phyloP scores from a whole-genome alignment of 2,888 invertebrate species.

The Odontocolon sp. region DNA sequence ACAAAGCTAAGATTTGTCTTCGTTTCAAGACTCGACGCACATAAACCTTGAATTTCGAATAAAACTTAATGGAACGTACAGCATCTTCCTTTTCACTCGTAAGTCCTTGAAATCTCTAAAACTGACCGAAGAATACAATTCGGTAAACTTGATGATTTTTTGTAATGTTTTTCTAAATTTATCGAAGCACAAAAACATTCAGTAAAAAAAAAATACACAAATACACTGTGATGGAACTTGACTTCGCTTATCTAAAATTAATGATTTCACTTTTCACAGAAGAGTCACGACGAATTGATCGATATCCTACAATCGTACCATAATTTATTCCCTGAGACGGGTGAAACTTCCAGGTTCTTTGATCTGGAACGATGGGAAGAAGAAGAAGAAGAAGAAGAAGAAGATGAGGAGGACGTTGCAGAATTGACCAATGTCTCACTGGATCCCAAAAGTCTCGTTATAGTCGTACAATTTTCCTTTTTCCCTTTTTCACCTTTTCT shows the following conservation, averaged over 20 bases:
- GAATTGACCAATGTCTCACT: constrained; percentile 5
- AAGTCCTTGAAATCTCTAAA: too few relatives aligned
- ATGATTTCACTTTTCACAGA: not conserved
- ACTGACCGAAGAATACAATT: too few relatives aligned
- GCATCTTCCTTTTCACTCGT: too few relatives aligned
- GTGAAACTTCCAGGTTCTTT: not conserved
- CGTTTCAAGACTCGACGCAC: not conserved
- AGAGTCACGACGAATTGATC: not conserved
- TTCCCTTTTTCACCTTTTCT: not conserved
- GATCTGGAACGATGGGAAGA: too few relatives aligned
- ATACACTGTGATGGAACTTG: too few relatives aligned
- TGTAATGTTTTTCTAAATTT: too few relatives aligned
- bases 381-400: not conserved
- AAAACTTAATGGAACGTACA: not conserved
- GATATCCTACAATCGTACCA: constrained; percentile 3
- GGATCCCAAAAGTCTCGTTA: not conserved
- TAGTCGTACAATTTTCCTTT: not conserved
- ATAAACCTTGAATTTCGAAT: not conserved
- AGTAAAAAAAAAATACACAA: not conserved
- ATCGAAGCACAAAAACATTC: too few relatives aligned
- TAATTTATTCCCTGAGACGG: not conserved
- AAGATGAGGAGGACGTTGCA: not conserved
- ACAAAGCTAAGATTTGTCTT: not conserved
- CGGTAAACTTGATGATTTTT: too few relatives aligned
- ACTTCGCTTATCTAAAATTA: not conserved